Evolutionary conservation across 2,797 vertebrate genomes (phyloP), one percentile per base, ranked within the genome.

Genomic region (Leptoclinus maculatus): DNA sequence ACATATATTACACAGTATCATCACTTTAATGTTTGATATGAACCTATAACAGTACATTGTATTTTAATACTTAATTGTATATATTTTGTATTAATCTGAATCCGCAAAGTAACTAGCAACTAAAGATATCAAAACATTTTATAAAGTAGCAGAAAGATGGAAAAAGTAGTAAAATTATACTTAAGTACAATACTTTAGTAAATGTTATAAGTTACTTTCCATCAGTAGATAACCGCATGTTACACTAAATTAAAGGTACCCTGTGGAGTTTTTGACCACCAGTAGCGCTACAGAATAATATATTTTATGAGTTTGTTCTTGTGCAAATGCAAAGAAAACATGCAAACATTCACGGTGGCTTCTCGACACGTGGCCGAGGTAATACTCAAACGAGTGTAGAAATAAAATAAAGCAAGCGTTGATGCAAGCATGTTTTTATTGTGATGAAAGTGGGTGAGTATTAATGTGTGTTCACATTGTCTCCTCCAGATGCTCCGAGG

Each of bases 361-460:
- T 49, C 21, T 49, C 8, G 1, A 49, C 21, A n/a, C 47, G 10
- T 11, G 8, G 8, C 47, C 19, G 21, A 21, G 19, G 21, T 49
- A 11, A 19, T 4, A 21, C 47, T n/a, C 47, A 49, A 49, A 49
- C 3, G 3, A 49, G 45, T 0, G 47, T 49, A 0, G 9, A 1
- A 4, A n/a, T 49, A 9, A 21, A 8, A 21, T 10, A 47, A 21
- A 49, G 0, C 7, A 49, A 49, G n/a, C 47, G 10, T 21, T n/a
- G 19, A 49, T n/a, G 21, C 8, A n/a, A 49, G 10, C n/a, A 23
- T 53, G 51, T 25, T 7, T 0, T 12, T 54, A 3, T 23, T 53
- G 10, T 23, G 11, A 2, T 47, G 19, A 12, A 27, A 27, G 25
- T 47, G 45, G 17, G 1, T 27, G 25, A 27, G 53, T 17, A 16